phyloP scores from a whole-genome alignment of 2,797 vertebrate species.

The Smutsia gigantea region DNA sequence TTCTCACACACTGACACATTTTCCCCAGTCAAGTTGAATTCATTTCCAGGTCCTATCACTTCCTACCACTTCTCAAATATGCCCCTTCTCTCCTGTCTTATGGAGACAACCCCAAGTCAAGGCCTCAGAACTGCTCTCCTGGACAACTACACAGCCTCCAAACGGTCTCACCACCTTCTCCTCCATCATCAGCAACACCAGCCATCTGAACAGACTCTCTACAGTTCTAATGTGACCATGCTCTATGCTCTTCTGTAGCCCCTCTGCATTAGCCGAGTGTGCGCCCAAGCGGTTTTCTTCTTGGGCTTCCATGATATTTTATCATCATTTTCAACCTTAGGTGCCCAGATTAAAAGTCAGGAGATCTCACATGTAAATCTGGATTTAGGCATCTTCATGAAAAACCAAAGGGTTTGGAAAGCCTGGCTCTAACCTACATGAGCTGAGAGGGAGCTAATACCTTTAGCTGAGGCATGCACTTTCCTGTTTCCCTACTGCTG shows the following conservation, averaged over 20 bases:
- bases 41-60: neutral
- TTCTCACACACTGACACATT: neutral
- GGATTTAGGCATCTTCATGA: neutral
- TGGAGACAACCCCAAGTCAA: neutral
- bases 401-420: neutral
- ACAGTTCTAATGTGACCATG: neutral
- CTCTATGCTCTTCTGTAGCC: neutral
- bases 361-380: neutral
- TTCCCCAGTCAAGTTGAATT: neutral
- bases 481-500: neutral
- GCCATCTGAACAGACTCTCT: neutral
- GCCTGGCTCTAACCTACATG: neutral
- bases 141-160: neutral
- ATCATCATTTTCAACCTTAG: neutral
- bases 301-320: neutral
- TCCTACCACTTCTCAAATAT: neutral
- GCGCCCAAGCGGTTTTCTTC: neutral
- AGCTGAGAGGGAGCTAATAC: neutral
- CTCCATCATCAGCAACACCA: neutral
- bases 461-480: neutral
- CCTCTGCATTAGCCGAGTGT: neutral
- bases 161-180: neutral
- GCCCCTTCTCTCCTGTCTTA: neutral
- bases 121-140: neutral
- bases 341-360: neutral